These are phyloP conservation scores for Eriocheir sinensis DNA, from an alignment of 1,140 invertebrate species.

Conservation along the genomic window DNA sequence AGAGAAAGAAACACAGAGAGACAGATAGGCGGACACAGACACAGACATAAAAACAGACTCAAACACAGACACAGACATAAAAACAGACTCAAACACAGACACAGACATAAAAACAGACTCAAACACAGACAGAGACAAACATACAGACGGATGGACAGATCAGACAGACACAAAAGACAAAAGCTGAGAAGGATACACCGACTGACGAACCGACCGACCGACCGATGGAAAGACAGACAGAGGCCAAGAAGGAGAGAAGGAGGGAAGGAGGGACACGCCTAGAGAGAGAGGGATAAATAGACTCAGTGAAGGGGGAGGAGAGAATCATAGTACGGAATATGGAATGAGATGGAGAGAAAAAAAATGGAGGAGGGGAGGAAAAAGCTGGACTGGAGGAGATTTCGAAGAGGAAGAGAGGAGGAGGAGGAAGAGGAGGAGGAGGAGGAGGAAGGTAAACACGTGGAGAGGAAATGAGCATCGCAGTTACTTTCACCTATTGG, in stretches of 20 bases:
- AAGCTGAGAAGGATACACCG: too few species aligned
- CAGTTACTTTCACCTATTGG: background rate
- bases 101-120: background rate
- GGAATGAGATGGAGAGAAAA: background rate
- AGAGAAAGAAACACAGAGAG: background rate
- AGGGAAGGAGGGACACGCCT: too few species aligned
- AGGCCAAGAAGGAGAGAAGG: too few species aligned
- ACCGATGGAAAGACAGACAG: background rate
- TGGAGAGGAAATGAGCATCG: constrained; percentile 11
- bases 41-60: background rate
- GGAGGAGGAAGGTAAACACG: background rate
- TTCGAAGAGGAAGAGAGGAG: too few species aligned
- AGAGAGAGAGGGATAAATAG: too few species aligned
- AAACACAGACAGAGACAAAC: background rate
- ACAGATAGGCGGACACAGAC: background rate
- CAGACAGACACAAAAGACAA: too few species aligned
- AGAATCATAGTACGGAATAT: background rate
- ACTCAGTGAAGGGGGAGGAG: too few species aligned
- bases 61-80: too few species aligned
- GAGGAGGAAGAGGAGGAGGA: background rate
- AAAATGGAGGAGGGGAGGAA: background rate
- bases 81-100: too few species aligned
- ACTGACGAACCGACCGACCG: too few species aligned
- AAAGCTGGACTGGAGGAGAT: background rate
- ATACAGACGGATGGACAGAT: background rate